Base-by-base conservation (phyloP, 1,140 invertebrate genomes). In the Drosophila yakuba region DNA sequence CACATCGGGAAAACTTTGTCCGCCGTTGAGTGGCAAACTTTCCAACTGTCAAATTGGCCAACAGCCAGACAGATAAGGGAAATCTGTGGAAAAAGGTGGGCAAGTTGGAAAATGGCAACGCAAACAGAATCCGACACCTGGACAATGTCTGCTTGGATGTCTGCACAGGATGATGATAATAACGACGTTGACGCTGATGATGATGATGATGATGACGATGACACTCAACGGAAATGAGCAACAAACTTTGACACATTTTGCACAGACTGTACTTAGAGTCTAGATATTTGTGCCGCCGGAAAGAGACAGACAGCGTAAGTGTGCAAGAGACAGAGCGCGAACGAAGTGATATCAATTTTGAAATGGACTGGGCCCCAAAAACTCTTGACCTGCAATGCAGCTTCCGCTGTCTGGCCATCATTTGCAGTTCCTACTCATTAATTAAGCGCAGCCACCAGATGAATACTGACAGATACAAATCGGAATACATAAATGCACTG, bases 311-410 rank as follows among this genome's bases (percentile, higher is more conserved):
- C 15, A 32, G 11, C 4, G n/a, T 35, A 23, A 15, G 45, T 52
- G 14, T 11, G 15, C 2, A 47, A 56, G n/a, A 56, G 20, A 56
- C n/a, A 43, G 20, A 25, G 17, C n/a, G 17, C n/a, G 20, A 20
- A 20, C 20, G 11, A 79, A 68, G 55, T 54, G 60, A 80, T 80
- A 81, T 73, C 57, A 67, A 69, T 78, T 72, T 51, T 14, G 60
- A 45, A 67, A 59, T 61, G 57, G n/a, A 36, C 41, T 15, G 38
- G 4, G 20, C 56, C 14, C 20, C 32, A 25, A 72, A 71, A 61
- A 69, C 73, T 61, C 78, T 81, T 81, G 78, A 81, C 78, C 78
- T 47, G 76, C 76, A 57, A 73, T 66, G 44, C 66, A 55, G 39
- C 57, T 68, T 57, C 52, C 60, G 58, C 41, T 56, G 52, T 50